phyloP scores from a whole-genome alignment of 2,113 vertebrate genomes.

The Anolis sagrei region DNA sequence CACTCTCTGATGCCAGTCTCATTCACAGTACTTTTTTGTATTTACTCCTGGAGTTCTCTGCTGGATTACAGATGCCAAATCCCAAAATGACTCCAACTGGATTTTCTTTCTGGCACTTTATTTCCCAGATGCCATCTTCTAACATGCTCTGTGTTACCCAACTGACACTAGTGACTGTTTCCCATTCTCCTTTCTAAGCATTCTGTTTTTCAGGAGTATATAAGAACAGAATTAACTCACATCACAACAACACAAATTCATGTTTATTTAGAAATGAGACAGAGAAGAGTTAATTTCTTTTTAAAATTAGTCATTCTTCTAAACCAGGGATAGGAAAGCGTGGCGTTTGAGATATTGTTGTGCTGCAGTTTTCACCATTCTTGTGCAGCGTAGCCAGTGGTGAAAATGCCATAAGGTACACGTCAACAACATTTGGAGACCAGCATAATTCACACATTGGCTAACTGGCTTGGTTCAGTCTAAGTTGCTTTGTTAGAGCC shows the following conservation, averaged over 20 bases:
- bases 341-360: neutral
- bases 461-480: too few species aligned
- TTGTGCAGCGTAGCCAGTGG: too few species aligned
- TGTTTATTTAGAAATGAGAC: too few species aligned
- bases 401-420: too few species aligned
- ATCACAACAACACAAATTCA: neutral
- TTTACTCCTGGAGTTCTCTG: neutral
- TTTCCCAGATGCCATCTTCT: constrained; percentile 3
- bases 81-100: neutral
- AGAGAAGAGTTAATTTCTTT: neutral
- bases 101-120: neutral
- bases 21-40: constrained; percentile 14
- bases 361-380: neutral
- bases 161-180: neutral
- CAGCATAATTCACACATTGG: too few species aligned
- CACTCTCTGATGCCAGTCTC: neutral
- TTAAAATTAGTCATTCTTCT: neutral
- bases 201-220: too few species aligned
- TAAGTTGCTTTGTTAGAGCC: neutral
- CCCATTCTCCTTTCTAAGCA: neutral
- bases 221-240: constrained; percentile 2
- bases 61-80: neutral
- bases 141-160: neutral
- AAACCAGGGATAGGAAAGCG: neutral
- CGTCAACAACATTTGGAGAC: too few species aligned